Conservation (phyloP, 1,140 invertebrate species). For the Wasmannia auropunctata region DNA sequence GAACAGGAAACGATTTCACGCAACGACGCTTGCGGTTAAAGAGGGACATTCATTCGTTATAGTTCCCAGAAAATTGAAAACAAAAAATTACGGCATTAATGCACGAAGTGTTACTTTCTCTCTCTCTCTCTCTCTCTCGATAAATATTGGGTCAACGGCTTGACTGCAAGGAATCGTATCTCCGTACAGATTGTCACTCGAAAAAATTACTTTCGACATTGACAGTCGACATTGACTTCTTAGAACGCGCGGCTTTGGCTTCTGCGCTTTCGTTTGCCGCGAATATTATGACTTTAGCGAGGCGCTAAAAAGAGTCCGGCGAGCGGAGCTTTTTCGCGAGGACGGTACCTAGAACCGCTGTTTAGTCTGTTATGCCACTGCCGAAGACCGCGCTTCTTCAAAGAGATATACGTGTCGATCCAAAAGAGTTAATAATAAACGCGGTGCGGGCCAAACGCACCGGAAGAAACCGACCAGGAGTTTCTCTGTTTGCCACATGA, state of each 20-base stretch:
- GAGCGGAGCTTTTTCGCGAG: conserved; percentile 56
- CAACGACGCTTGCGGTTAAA: conserved; percentile 37
- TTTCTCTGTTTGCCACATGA: neutral
- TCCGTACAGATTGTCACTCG: neutral
- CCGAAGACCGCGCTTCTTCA: conserved; percentile 71
- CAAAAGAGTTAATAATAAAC: conserved; percentile 81
- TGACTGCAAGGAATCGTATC: neutral
- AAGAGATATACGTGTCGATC: conserved; percentile 77
- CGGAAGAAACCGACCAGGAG: conserved; percentile 40
- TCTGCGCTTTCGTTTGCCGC: neutral
- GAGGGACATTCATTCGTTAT: conserved; percentile 1
- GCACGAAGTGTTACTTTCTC: neutral
- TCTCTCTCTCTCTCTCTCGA: neutral
- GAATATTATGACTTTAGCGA: conserved; percentile 63
- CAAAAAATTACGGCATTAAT: neutral
- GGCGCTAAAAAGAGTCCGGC: conserved; percentile 46
- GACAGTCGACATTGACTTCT: conserved; percentile 40
- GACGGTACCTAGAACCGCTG: conserved; percentile 77
- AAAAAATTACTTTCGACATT: conserved; percentile 6
- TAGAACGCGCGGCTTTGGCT: neutral
- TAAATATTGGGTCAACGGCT: neutral
- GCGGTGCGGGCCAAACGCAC: conserved; percentile 38
- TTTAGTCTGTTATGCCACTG: conserved; percentile 76
- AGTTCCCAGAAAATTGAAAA: conserved; percentile 29
- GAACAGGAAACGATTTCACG: conserved; percentile 68